A percentile compares a stretch with the other conserved stretches of the same genome.
phyloP scores from a whole-genome alignment of 2,113 vertebrate species.

The Rhizomys pruinosus region DNA sequence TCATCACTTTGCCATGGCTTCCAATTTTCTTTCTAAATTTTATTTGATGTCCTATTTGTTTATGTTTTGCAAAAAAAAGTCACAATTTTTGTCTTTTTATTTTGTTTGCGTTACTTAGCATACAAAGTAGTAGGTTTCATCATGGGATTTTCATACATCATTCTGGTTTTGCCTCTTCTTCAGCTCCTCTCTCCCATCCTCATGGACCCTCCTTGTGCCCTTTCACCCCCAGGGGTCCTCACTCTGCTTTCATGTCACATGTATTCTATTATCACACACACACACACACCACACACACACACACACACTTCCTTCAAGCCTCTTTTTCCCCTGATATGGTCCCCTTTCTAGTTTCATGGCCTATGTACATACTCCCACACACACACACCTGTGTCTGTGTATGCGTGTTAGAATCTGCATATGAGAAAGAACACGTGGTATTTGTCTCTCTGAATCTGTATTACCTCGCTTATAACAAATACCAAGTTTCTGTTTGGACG shows the following conservation, averaged over 20 bases:
- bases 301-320: neutral
- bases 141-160: neutral
- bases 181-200: neutral
- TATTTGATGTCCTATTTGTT: constrained; percentile 18
- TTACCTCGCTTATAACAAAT: neutral
- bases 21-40: constrained; percentile 49
- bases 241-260: neutral
- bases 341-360: neutral
- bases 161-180: neutral
- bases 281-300: too few species aligned
- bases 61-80: constrained; percentile 22
- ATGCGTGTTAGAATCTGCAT: neutral
- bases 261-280: neutral
- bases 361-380: neutral
- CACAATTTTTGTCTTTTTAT: constrained; percentile 51
- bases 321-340: neutral
- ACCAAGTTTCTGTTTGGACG: neutral
- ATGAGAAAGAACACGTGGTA: neutral
- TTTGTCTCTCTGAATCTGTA: neutral
- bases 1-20: constrained; percentile 17
- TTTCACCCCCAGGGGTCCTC: neutral
- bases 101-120: neutral
- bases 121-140: neutral
- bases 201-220: too few species aligned
- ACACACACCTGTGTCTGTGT: neutral